Evolutionary conservation across 2,113 vertebrate species (phyloP), one percentile per base, ranked within the genome.

Genomic region (Leptocoma aspasia): DNA sequence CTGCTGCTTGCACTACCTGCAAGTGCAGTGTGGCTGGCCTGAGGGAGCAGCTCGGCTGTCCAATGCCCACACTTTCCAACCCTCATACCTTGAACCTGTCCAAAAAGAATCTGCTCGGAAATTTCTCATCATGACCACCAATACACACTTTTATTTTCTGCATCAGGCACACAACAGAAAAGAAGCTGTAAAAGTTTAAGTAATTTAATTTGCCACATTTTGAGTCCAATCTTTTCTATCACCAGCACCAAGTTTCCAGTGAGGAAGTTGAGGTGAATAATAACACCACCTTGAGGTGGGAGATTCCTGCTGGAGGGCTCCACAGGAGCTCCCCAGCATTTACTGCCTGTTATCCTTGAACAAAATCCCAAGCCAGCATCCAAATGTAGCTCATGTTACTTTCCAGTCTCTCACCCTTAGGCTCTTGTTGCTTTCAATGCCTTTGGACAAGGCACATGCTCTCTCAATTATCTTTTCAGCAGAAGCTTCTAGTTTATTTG

Each of bases 1-100:
- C 27, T 10, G 47, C 64, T 75, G 52, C 70, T 65, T 19, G 20
- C 1, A 2, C 4, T 19, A 21, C 54, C 73, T 14, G 7, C 1
- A 2, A 14, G 39, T 1, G 16, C 5, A 11, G 27, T 0, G 0
- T 2, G 27, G 30, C 18, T 31, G 82, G 15, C 21, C 44, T 0
- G 2, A 33, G 28, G 11, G 33, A 61, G 35, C 15, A 45, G 64
- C 54, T 9, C 28, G 20, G 37, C 54, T 83, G 28, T 7, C 47
- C 20, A 8, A 5, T 11, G 13, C 27, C 49, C 52, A 52, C 0
- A 28, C 23, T 35, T 88, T 35, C 45, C 69, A 79, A 13, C 23
- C 28, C 2, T 1, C 18, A 7, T 2, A 5, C 49, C 44, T 69
- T 64, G 16, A 85, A 72, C 15, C 21, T 1, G 33, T 15, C 42